Evolutionary conservation across 1,140 invertebrate genomes (phyloP).

Genomic region (Drosophila quadrilineata): DNA sequence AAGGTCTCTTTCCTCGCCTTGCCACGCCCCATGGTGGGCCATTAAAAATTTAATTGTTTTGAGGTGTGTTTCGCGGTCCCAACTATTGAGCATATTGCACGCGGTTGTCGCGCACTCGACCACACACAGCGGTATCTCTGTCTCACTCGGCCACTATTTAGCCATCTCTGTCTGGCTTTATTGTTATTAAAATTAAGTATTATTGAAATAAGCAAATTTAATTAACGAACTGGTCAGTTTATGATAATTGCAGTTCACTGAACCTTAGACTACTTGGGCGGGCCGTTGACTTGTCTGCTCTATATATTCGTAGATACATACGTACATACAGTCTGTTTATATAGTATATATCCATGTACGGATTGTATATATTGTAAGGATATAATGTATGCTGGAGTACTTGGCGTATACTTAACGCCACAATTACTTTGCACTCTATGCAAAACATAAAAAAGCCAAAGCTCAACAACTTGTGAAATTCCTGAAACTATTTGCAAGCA

Average conservation of each 20-base stretch:
- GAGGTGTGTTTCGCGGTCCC: slow-evolving; percentile 3
- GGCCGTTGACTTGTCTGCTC: slow-evolving; percentile 26
- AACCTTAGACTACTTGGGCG: slow-evolving; percentile 28
- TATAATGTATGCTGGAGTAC: too few species aligned
- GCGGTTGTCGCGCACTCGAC: background rate
- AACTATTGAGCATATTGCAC: slow-evolving; percentile 54
- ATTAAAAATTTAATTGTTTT: slow-evolving; percentile 59
- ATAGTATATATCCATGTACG: too few species aligned
- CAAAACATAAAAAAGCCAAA: slow-evolving; percentile 24
- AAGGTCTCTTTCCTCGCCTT: too few species aligned
- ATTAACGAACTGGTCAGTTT: slow-evolving; percentile 33
- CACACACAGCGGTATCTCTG: background rate
- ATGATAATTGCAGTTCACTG: slow-evolving; percentile 25
- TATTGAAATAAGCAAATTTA: slow-evolving; percentile 42
- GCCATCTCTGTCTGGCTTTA: background rate
- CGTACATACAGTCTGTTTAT: background rate
- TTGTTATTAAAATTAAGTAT: slow-evolving; percentile 21
- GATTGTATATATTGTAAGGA: too few species aligned
- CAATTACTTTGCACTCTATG: slow-evolving; percentile 28
- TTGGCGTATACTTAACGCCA: slow-evolving; percentile 31
- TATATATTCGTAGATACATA: too few species aligned
- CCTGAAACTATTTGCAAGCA: background rate
- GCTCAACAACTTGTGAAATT: too few species aligned
- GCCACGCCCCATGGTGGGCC: slow-evolving; percentile 12
- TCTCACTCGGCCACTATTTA: background rate